Base-by-base conservation (phyloP, 2,888 invertebrate genomes). In the Galerucella pusilla region DNA sequence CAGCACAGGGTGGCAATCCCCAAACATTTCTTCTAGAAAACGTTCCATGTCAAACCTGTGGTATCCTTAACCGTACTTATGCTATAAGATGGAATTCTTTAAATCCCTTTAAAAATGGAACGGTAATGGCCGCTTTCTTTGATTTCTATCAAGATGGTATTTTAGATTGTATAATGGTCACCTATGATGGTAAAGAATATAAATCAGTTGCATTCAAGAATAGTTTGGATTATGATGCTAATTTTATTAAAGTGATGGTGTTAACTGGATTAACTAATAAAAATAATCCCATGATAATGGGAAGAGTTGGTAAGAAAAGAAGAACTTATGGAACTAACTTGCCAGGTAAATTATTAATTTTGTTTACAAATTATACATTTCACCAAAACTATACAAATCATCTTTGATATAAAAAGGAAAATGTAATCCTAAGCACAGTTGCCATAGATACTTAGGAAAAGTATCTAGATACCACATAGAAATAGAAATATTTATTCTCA, bases 221-320 rank as follows among this genome's bases (percentile, higher is more conserved):
- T 86, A 94, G 94, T 79, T 89, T 97, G 71, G 95, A 96, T 84
- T 96, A 96, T 88, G 98, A 98, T 87, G 96, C 97, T 0, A 97
- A 97, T 87, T 98, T 98, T 84, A 93, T 98, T 1, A 98, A 98
- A 90, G 96, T 97, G 0, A 95, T 96, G 91, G 97, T 97, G 35
- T 90, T 97, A 0, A 96, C 96, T 73, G 97, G 97, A 1, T 88
- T 94, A 59, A 91, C 91, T 28, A 94, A 95, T 87, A 90, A 91
- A 80, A 90, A 90, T 81, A 91, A 92, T 84, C 92, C 93, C 1
- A 91, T 92, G 79, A 92, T 92, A 20, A 92, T 93, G 82, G 94
- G 94, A 2, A 91, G 93, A 42, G 89, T 95, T 68, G 94, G 94
- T 4, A 93, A 92, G 69, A 94, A 94, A 82, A 91, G 93, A 84